Evolutionary conservation across 2,797 vertebrate species (phyloP).

Genomic region (Platyrinchus mystaceus): DNA sequence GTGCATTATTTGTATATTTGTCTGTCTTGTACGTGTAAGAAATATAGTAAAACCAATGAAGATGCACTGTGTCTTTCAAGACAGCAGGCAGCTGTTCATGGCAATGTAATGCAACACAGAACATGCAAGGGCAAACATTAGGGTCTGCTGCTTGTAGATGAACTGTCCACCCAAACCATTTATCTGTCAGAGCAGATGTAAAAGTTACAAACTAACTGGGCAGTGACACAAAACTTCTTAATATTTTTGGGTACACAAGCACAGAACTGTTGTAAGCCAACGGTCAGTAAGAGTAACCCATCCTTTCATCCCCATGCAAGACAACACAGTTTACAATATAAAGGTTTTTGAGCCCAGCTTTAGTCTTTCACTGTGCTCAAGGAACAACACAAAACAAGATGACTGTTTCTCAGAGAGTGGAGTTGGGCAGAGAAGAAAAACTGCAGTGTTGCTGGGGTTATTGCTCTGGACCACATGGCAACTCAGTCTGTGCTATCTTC

Average conservation of each 20-base stretch:
- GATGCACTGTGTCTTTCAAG: background rate
- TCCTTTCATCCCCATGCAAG: background rate
- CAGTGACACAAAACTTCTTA: background rate
- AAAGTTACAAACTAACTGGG: background rate
- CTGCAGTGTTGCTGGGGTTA: background rate
- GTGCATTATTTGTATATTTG: background rate
- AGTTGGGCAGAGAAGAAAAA: background rate
- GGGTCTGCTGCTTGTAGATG: background rate
- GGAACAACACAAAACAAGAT: background rate
- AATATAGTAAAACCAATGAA: background rate
- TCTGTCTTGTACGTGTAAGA: background rate
- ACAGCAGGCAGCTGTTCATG: background rate
- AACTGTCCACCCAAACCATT: background rate
- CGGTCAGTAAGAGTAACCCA: background rate
- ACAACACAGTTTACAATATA: background rate
- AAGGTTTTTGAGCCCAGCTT: background rate
- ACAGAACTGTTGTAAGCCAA: background rate
- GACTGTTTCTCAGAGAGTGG: background rate
- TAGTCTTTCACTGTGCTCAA: background rate
- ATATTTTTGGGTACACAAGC: background rate
- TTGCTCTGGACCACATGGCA: background rate
- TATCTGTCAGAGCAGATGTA: background rate
- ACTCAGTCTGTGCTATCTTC: background rate
- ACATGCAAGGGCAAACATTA: rapidly evolving
- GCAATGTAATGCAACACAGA: background rate